phyloP scores from a whole-genome alignment of 2,113 vertebrate species.

The Erpornis zantholeuca region DNA sequence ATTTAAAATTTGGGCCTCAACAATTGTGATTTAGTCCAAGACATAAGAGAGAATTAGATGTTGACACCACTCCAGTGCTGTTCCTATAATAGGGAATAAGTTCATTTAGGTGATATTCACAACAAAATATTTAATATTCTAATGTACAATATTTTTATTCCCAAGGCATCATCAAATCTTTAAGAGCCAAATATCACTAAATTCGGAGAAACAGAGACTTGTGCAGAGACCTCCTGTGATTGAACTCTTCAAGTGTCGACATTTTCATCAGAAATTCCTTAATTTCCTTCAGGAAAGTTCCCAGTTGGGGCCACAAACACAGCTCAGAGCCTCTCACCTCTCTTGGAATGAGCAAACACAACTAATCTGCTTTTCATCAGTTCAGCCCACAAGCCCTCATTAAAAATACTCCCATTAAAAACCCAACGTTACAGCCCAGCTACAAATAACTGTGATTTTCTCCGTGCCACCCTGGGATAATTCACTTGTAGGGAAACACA shows the following conservation, averaged over 20 bases:
- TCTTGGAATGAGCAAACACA: neutral
- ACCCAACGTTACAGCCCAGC: neutral
- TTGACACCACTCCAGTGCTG: neutral
- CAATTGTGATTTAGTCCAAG: neutral
- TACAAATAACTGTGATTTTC: neutral
- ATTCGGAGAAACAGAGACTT: neutral
- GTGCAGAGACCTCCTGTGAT: neutral
- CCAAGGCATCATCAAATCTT: neutral
- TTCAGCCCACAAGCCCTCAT: neutral
- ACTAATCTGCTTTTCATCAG: neutral
- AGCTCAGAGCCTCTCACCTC: neutral
- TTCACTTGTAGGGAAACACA: neutral
- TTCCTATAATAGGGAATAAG: accelerated
- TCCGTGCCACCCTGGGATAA: neutral
- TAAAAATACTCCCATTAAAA: neutral
- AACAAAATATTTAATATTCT: neutral
- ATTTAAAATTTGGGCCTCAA: neutral
- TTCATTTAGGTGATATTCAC: neutral
- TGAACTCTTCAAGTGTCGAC: neutral
- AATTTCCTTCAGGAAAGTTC: neutral
- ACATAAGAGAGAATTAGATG: neutral
- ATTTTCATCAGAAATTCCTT: neutral
- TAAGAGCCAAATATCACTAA: neutral
- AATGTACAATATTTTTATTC: neutral
- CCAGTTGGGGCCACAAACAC: neutral